Evolutionary conservation across 2,797 vertebrate species (phyloP).

Genomic region (Sciaenops ocellatus): DNA sequence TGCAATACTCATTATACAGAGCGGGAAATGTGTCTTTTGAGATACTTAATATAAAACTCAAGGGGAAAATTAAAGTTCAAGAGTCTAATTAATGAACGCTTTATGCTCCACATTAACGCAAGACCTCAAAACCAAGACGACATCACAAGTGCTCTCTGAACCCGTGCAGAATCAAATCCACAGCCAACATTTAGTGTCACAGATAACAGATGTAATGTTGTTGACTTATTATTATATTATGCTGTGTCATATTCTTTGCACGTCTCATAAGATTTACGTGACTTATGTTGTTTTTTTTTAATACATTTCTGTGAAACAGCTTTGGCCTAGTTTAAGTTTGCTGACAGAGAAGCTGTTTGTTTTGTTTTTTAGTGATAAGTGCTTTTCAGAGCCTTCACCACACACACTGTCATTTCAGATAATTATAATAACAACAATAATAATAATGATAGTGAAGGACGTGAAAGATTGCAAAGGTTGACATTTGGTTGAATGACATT

Average conservation of each 20-base stretch:
- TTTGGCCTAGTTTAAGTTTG: background rate
- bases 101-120: background rate
- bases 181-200: background rate
- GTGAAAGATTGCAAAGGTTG: background rate
- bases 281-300: background rate
- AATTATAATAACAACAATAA: constrained; percentile 9
- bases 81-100: constrained; percentile 16
- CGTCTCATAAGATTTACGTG: background rate
- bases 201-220: background rate
- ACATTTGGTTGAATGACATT: constrained; percentile 37
- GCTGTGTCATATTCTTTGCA: constrained; percentile 1
- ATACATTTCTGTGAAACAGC: background rate
- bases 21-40: background rate
- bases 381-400: constrained; percentile 2
- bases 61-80: background rate
- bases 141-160: background rate
- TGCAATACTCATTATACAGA: background rate
- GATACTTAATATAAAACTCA: constrained; percentile 6
- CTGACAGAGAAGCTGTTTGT: constrained; percentile 15
- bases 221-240: background rate
- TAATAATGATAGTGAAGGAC: background rate
- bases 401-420: background rate
- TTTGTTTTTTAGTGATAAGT: constrained; percentile 5
- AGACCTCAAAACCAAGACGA: background rate
- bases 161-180: background rate